These are phyloP conservation scores for Tuta absoluta DNA, from an alignment of 2,888 invertebrate species.

Conservation along the genomic window DNA sequence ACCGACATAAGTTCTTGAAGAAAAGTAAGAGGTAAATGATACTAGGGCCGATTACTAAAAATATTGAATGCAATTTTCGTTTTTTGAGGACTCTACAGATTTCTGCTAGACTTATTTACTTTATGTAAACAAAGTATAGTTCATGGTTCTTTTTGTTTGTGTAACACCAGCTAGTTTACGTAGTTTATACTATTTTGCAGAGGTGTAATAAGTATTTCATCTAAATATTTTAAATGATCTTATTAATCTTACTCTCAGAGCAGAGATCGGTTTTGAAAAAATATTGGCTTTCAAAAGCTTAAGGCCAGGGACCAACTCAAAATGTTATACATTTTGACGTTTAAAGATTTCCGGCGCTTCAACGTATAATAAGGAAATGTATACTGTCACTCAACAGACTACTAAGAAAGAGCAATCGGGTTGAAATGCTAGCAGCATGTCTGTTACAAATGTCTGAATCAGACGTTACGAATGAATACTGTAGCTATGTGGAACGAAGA, in stretches of 20 bases:
- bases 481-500: not conserved
- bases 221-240: too few species aligned
- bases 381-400: constrained; percentile 13
- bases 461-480: not conserved
- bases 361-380: not conserved
- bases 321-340: too few species aligned
- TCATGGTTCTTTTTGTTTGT: too few species aligned
- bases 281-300: too few species aligned
- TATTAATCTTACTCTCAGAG: too few species aligned
- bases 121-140: too few species aligned
- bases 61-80: not conserved
- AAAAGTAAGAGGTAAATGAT: not conserved
- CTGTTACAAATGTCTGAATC: not conserved
- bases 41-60: not conserved
- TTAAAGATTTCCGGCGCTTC: not conserved
- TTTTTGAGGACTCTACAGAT: not conserved
- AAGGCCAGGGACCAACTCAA: too few species aligned
- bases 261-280: too few species aligned
- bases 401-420: constrained; percentile 3
- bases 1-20: constrained; percentile 26
- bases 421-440: not conserved
- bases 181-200: too few species aligned
- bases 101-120: not conserved
- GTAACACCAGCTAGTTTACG: too few species aligned
- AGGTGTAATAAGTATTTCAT: too few species aligned